Conservation (phyloP, 1,140 invertebrate genomes). For the Daktulosphaira vitifoliae region DNA sequence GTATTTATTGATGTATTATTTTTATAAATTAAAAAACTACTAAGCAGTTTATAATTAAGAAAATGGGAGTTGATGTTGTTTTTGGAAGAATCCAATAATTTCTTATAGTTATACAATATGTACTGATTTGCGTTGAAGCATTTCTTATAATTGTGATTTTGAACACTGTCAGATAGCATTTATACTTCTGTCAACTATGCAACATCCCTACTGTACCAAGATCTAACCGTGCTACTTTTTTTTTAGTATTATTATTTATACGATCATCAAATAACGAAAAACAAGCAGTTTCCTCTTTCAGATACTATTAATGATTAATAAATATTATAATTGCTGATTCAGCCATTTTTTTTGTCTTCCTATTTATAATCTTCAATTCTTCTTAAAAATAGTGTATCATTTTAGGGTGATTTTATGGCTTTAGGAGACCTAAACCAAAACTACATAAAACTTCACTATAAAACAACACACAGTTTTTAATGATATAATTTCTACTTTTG, state of each 20-base stretch:
- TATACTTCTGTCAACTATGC: too few relatives aligned
- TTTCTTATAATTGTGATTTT: too few relatives aligned
- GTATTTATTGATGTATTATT: too few relatives aligned
- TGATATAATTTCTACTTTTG: neutral
- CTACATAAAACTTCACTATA: neutral
- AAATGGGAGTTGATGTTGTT: too few relatives aligned
- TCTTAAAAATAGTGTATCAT: conserved; percentile 1
- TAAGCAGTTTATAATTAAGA: too few relatives aligned
- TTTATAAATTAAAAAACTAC: too few relatives aligned
- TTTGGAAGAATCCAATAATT: too few relatives aligned
- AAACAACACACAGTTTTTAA: too few relatives aligned
- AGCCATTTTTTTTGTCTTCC: neutral
- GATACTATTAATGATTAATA: conserved; percentile 13
- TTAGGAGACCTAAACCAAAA: conserved; percentile 3
- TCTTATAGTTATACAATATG: too few relatives aligned
- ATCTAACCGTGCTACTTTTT: neutral
- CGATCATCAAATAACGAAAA: conserved; percentile 19
- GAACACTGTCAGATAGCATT: too few relatives aligned
- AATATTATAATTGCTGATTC: neutral
- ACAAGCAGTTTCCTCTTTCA: conserved; percentile 8
- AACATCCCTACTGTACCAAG: too few relatives aligned
- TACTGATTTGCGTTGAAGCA: too few relatives aligned
- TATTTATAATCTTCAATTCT: neutral
- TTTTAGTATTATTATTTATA: neutral
- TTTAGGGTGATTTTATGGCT: neutral